Conservation (phyloP, 2,888 invertebrate genomes). For the Acleris laterana region DNA sequence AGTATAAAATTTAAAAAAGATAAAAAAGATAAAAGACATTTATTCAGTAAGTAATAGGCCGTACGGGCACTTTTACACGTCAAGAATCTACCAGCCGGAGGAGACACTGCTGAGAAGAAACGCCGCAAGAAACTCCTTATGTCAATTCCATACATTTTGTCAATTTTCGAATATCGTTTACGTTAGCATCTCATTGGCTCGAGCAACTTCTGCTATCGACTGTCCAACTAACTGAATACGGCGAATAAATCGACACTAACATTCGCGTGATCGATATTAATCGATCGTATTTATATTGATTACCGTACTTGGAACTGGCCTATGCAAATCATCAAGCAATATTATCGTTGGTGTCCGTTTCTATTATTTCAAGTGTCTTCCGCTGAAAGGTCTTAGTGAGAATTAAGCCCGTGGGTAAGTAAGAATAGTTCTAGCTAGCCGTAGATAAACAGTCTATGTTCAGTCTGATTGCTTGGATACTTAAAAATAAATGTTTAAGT, state of each 20-base stretch:
- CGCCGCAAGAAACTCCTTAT: no score
- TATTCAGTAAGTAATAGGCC: no score
- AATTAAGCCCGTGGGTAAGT: constrained; percentile 19
- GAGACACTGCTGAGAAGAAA: no score
- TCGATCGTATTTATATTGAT: constrained; percentile 65
- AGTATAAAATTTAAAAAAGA: no score
- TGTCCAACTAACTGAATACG: constrained; percentile 22
- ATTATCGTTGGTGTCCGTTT: constrained; percentile 9
- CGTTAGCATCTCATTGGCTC: not conserved
- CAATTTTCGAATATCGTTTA: no score
- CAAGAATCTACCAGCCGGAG: no score
- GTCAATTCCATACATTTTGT: no score
- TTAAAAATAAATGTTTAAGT: not conserved
- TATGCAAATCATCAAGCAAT: constrained; percentile 28
- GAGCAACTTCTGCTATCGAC: not conserved
- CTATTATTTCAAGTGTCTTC: constrained; percentile 32
- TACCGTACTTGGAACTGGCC: constrained; percentile 50
- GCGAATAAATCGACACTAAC: constrained; percentile 48
- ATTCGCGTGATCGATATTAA: constrained; percentile 60
- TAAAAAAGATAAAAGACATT: no score
- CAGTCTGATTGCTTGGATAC: not conserved
- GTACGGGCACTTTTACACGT: no score
- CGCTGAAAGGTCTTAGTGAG: constrained; percentile 20
- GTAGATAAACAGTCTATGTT: constrained; percentile 23
- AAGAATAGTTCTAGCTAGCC: constrained; percentile 22